These are phyloP conservation scores for Petrocephalus schoutedeni DNA, from an alignment of 2,797 vertebrate species.

Conservation along the genomic window DNA sequence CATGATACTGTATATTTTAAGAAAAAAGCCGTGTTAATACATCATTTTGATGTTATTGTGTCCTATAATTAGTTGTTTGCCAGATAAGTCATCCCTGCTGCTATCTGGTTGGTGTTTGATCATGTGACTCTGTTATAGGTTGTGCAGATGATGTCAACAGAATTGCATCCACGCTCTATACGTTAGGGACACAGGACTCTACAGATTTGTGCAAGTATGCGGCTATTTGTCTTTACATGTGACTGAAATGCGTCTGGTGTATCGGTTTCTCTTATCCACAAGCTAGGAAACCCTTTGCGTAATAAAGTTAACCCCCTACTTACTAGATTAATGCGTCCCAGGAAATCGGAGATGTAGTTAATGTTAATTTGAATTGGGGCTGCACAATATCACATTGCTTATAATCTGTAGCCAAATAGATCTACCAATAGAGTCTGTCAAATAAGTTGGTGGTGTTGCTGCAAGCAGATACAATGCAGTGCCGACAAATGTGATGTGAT, in stretches of 20 bases:
- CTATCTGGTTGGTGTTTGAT: background rate
- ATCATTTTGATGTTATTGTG: background rate
- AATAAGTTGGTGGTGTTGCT: background rate
- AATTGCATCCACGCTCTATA: constrained; percentile 90
- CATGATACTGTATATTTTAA: constrained; percentile 30
- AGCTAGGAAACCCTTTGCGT: background rate
- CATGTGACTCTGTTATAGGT: constrained; percentile 56
- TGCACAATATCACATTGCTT: background rate
- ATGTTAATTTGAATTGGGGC: background rate
- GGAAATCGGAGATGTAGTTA: background rate
- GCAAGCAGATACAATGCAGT: background rate
- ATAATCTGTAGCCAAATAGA: background rate
- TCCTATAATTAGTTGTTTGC: background rate
- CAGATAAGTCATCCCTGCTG: background rate
- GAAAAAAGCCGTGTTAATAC: background rate
- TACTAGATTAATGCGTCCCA: background rate
- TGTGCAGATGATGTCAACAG: constrained; percentile 96
- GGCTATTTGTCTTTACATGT: background rate
- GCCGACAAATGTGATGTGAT: background rate
- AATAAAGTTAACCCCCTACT: background rate
- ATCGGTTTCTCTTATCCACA: background rate
- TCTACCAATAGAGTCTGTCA: background rate
- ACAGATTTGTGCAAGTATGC: constrained; percentile 92
- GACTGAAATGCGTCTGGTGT: background rate
- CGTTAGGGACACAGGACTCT: constrained; percentile 91